Conservation (phyloP, 2,113 vertebrate genomes). For the Noctilio leporinus region DNA sequence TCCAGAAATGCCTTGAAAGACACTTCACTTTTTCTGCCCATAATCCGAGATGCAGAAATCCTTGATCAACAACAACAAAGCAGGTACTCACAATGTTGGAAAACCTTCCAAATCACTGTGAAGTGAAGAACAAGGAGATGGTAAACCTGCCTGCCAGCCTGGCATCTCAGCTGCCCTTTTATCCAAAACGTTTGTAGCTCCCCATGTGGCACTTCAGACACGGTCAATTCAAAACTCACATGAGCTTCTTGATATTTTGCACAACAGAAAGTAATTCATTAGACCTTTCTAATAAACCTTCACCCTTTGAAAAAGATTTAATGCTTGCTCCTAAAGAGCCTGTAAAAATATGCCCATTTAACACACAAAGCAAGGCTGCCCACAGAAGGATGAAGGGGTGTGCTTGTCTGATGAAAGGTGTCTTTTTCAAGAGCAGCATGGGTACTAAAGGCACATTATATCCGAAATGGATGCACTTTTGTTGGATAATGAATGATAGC, state of each 20-base stretch:
- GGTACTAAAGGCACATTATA: neutral
- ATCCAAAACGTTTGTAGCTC: neutral
- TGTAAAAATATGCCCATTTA: neutral
- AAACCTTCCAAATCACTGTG: neutral
- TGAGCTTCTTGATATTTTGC: neutral
- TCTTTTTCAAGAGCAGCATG: neutral
- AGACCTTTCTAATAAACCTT: neutral
- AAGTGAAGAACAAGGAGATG: neutral
- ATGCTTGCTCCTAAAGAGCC: neutral
- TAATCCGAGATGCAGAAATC: constrained; percentile 39
- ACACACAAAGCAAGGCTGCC: neutral
- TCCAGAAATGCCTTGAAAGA: constrained; percentile 43
- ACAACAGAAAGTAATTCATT: neutral
- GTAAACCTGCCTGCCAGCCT: neutral
- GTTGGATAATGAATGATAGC: neutral
- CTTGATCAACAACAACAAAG: neutral
- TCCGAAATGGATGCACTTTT: neutral
- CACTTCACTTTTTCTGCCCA: neutral
- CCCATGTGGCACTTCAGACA: fast-evolving
- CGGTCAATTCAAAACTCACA: neutral
- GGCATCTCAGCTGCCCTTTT: neutral
- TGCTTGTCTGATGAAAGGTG: neutral
- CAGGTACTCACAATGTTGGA: neutral
- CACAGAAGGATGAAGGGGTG: neutral
- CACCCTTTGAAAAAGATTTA: neutral